These are phyloP conservation scores for Campoletis raptor DNA, from an alignment of 2,888 invertebrate species.

Conservation along the genomic window DNA sequence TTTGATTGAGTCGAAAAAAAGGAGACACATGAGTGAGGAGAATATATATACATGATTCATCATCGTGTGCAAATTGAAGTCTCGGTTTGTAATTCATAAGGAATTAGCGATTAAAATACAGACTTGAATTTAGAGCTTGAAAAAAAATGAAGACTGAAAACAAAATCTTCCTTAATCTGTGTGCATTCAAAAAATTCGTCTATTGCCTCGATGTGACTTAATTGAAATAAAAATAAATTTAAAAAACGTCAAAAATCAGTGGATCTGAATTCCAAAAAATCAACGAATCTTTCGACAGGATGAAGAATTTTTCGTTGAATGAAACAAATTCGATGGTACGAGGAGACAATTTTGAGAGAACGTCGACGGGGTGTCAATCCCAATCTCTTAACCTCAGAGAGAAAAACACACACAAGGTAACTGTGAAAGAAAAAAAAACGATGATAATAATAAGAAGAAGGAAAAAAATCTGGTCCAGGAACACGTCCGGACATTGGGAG, in stretches of 20 bases:
- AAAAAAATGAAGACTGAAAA: not conserved
- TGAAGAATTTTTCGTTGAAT: not conserved
- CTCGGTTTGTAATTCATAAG: not conserved
- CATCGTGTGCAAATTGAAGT: not conserved
- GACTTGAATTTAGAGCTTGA: not conserved
- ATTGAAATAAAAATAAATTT: too few species aligned
- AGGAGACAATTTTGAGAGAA: conserved; percentile 15
- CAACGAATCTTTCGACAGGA: not conserved
- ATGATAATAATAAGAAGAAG: not conserved
- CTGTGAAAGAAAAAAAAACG: not conserved
- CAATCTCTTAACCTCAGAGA: conserved; percentile 43
- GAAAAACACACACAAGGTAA: not conserved
- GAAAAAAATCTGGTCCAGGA: conserved; percentile 3
- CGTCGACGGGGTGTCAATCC: conserved; percentile 60
- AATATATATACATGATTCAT: not conserved
- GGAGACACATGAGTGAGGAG: not conserved
- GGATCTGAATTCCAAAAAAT: not conserved
- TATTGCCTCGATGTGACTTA: not conserved
- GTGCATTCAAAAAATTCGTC: not conserved
- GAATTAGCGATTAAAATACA: not conserved
- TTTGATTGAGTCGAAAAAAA: not conserved
- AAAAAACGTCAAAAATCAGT: not conserved
- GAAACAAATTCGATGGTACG: not conserved
- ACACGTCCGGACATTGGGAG: conserved; percentile 44
- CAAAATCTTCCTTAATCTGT: not conserved